Conservation (phyloP, 1,140 invertebrate genomes). For the Hyposmocoma kahamanoa region DNA sequence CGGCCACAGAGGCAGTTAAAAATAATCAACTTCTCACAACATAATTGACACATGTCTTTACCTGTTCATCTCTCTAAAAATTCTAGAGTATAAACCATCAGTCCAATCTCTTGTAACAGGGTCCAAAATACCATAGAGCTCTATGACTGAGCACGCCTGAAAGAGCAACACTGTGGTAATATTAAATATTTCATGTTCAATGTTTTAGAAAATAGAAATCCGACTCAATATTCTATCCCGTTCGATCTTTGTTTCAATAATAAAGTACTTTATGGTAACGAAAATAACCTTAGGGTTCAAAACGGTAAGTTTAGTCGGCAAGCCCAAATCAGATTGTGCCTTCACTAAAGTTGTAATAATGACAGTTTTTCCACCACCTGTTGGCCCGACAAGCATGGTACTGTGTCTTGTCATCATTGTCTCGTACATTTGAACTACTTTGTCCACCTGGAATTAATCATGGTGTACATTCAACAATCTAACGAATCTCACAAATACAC, state of each 20-base stretch:
- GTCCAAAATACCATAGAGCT: slow-evolving; percentile 92
- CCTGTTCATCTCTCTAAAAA: slow-evolving; percentile 93
- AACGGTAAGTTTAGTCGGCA: slow-evolving; percentile 84
- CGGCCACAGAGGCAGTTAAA: no score
- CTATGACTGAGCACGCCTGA: slow-evolving; percentile 88
- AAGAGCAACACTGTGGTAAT: not conserved
- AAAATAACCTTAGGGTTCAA: slow-evolving; percentile 87
- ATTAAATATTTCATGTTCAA: no score
- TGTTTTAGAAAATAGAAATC: no score
- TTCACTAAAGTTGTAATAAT: slow-evolving; percentile 87
- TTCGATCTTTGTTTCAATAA: no score
- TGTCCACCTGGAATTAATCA: slow-evolving; percentile 79
- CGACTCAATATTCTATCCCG: no score
- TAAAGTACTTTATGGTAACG: no score
- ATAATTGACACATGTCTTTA: slow-evolving; percentile 13
- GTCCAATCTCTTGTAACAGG: slow-evolving; percentile 92
- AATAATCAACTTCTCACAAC: no score
- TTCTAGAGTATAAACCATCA: slow-evolving; percentile 91
- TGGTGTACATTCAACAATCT: no score
- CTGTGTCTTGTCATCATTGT: slow-evolving; percentile 95
- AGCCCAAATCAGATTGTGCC: slow-evolving; percentile 84
- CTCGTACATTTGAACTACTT: slow-evolving; percentile 93
- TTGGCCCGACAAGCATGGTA: slow-evolving; percentile 93
- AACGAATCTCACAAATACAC: no score
- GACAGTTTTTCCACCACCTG: slow-evolving; percentile 92